Evolutionary conservation across 2,888 invertebrate species (phyloP).

Genomic region (Argyresthia goedartella): DNA sequence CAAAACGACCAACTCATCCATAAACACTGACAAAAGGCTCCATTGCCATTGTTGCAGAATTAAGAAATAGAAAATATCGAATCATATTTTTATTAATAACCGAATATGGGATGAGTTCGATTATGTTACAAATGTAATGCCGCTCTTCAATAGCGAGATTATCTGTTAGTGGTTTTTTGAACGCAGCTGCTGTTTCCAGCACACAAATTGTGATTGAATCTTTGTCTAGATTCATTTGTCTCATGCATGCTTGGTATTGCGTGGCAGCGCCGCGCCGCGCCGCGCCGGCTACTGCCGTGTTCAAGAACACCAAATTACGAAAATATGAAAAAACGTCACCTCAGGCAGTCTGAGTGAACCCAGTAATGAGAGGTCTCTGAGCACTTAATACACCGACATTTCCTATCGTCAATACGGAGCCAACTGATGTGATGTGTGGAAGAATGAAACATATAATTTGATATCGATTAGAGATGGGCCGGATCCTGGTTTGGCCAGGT

Average conservation of each 20-base stretch:
- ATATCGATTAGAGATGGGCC: too few species aligned
- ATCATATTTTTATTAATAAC: slow-evolving; percentile 69
- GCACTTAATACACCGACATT: slow-evolving; percentile 37
- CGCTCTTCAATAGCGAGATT: slow-evolving; percentile 58
- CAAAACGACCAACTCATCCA: slow-evolving; percentile 43
- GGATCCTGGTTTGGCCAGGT: too few species aligned
- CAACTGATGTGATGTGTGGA: slow-evolving; percentile 39
- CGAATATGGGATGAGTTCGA: slow-evolving; percentile 6
- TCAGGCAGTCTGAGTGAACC: neutral
- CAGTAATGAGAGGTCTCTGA: neutral
- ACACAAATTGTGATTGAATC: neutral
- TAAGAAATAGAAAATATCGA: slow-evolving; percentile 52
- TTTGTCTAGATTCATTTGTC: neutral
- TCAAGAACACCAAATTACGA: neutral
- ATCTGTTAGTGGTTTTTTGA: slow-evolving; percentile 42
- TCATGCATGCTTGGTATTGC: neutral
- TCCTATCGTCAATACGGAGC: slow-evolving; percentile 44
- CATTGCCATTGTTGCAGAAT: slow-evolving; percentile 48
- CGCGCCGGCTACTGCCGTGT: neutral
- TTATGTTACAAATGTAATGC: slow-evolving; percentile 9
- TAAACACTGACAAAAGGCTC: slow-evolving; percentile 50
- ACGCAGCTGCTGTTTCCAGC: slow-evolving; percentile 43
- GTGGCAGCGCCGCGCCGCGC: neutral
- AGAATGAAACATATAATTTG: slow-evolving; percentile 49
- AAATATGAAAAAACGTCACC: neutral